Evolutionary conservation across 2,888 invertebrate genomes (phyloP), one percentile per base, ranked within the genome.

Genomic region (Proisotoma minuta): DNA sequence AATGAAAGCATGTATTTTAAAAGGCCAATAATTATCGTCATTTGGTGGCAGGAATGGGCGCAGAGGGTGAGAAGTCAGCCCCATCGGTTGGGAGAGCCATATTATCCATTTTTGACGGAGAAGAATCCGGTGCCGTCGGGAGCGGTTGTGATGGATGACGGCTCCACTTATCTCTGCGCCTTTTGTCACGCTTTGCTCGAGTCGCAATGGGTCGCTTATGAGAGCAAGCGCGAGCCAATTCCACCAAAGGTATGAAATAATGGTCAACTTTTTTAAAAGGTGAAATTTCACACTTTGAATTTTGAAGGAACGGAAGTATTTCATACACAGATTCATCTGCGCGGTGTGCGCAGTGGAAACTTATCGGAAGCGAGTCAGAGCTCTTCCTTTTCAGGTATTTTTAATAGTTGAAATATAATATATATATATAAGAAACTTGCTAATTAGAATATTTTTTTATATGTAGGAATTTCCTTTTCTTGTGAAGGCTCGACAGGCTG

Each of bases 331-430:
- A 80, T 95, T 93, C 81, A 87, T 88, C 77, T 95, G 95, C 78
- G 93, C 91, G 77, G 86, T 95, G 69, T 95, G 95, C 80, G 90
- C 90, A 57, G 87, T 92, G 75, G 88, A 88, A 71, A 93, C 93
- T 1, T 92, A 93, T 76, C 80, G 94, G 68, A 91, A 91, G 78
- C 81, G 92, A 57, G 90, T 92, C 43, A 81, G 91, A 68, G 91
- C 91, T 49, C 80, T 93, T 69, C 87, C 90, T 15, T 90, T 92
- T 65, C 87, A 88, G 82, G 86, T 85, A 76, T 34, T 8, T 34
- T 10, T 15, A 34, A 34, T 34, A n/a, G n/a, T n/a, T n/a, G n/a
- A n/a, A n/a, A n/a, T n/a, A n/a, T n/a, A n/a, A n/a, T n/a, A n/a
- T n/a, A n/a, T n/a, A n/a, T n/a, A n/a, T n/a, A n/a, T n/a, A n/a